Evolutionary conservation across 2,797 vertebrate genomes (phyloP).

Genomic region (Epinephelus awoara): DNA sequence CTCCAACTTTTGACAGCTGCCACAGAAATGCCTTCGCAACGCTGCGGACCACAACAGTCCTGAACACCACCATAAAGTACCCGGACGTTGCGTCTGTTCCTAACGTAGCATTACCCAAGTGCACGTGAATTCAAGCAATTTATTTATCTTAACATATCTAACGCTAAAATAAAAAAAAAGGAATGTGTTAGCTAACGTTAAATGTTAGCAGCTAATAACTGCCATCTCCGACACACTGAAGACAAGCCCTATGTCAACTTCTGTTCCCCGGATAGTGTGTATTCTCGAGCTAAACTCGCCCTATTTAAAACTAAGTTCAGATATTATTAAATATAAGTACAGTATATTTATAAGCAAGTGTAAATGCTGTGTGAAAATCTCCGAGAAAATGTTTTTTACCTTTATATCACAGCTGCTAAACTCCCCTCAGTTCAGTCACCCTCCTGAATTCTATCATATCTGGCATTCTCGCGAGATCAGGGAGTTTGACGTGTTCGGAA

Average conservation of each 20-base stretch:
- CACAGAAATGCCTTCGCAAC: neutral
- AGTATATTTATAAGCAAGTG: neutral
- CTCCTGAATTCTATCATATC: neutral
- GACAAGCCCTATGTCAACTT: neutral
- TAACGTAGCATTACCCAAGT: neutral
- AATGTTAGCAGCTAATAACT: neutral
- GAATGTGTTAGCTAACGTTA: neutral
- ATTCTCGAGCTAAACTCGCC: neutral
- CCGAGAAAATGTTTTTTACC: conserved; percentile 9
- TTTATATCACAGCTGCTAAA: conserved; percentile 20
- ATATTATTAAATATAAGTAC: too few relatives aligned
- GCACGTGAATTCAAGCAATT: conserved; percentile 22
- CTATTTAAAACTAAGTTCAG: neutral
- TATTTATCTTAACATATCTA: neutral
- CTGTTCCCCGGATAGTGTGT: neutral
- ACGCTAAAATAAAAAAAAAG: neutral
- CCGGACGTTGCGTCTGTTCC: conserved; percentile 64
- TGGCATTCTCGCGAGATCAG: conserved; percentile 66
- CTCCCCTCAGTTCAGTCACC: neutral
- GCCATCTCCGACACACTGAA: neutral
- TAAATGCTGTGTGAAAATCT: rapidly evolving
- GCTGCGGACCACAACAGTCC: neutral
- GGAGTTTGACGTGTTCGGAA: conserved; percentile 70
- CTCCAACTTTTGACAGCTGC: conserved; percentile 3
- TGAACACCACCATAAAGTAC: conserved; percentile 21